These are phyloP conservation scores for Pemphredon lugubris DNA, from an alignment of 2,888 invertebrate species.

Conservation along the genomic window DNA sequence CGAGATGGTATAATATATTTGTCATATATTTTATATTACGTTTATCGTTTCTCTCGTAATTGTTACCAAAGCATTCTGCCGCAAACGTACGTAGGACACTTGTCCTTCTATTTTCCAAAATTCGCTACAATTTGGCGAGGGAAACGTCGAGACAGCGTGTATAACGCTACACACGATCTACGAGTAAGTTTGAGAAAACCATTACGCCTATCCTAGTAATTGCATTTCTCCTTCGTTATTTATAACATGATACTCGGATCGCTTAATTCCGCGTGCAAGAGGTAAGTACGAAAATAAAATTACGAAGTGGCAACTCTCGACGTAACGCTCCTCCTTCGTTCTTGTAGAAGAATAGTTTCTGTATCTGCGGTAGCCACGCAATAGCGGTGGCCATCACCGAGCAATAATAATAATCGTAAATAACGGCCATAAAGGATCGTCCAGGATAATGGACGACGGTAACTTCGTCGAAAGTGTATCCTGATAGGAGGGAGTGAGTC, in stretches of 20 bases:
- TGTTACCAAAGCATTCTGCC: too few species aligned
- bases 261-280: slow-evolving; percentile 29
- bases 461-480: slow-evolving; percentile 56
- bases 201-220: too few species aligned
- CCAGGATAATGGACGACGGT: slow-evolving; percentile 57
- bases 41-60: too few species aligned
- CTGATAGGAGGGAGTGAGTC: slow-evolving; percentile 39
- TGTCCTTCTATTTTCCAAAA: too few species aligned
- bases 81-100: too few species aligned
- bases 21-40: too few species aligned
- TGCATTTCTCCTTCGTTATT: slow-evolving; percentile 13
- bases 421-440: slow-evolving; percentile 69
- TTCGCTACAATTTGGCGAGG: too few species aligned
- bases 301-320: slow-evolving; percentile 36
- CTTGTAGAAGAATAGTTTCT: slow-evolving; percentile 44
- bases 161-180: too few species aligned
- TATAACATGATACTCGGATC: slow-evolving; percentile 17
- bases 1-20: too few species aligned
- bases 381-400: slow-evolving; percentile 52
- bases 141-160: too few species aligned
- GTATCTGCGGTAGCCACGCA: slow-evolving; percentile 46
- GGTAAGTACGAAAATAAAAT: slow-evolving; percentile 44
- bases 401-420: slow-evolving; percentile 74
- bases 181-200: too few species aligned
- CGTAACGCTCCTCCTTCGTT: neutral